A percentile compares a stretch with the other conserved stretches of the same genome.
phyloP scores from a whole-genome alignment of 1,140 invertebrate species.

The Lithobius niger region DNA sequence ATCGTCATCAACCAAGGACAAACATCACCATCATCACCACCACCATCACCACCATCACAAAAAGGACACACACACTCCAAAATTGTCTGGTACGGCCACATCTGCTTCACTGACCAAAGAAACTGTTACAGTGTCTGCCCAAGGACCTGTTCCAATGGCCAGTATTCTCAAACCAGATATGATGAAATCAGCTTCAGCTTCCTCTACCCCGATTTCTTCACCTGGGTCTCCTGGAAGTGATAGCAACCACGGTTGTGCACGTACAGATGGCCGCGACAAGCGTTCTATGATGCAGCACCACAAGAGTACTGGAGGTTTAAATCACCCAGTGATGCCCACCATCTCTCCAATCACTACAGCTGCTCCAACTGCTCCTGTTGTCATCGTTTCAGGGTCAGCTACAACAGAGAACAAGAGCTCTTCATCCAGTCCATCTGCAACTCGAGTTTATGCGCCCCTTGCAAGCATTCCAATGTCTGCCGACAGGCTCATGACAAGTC shows the following conservation, averaged over 20 bases:
- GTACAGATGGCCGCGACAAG: constrained; percentile 5
- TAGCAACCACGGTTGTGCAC: background rate
- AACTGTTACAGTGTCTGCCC: no score
- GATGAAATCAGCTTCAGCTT: no score
- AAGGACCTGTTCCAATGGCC: no score
- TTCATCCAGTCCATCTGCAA: background rate
- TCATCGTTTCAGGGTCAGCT: no score
- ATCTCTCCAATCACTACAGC: background rate
- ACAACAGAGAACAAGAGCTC: no score
- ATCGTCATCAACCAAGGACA: no score
- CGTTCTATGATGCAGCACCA: background rate
- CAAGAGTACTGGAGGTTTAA: background rate
- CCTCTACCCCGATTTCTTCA: no score
- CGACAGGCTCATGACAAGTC: background rate
- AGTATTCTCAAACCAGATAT: no score
- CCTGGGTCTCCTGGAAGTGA: no score
- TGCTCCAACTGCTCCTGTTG: background rate
- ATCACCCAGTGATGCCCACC: background rate
- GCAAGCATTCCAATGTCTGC: constrained; percentile 1
- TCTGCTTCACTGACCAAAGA: no score
- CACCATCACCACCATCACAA: background rate
- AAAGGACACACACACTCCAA: background rate
- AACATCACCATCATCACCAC: background rate
- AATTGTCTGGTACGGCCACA: no score
- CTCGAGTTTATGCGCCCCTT: background rate